phyloP scores from a whole-genome alignment of 2,113 vertebrate genomes.

The Clarias batrachus region DNA sequence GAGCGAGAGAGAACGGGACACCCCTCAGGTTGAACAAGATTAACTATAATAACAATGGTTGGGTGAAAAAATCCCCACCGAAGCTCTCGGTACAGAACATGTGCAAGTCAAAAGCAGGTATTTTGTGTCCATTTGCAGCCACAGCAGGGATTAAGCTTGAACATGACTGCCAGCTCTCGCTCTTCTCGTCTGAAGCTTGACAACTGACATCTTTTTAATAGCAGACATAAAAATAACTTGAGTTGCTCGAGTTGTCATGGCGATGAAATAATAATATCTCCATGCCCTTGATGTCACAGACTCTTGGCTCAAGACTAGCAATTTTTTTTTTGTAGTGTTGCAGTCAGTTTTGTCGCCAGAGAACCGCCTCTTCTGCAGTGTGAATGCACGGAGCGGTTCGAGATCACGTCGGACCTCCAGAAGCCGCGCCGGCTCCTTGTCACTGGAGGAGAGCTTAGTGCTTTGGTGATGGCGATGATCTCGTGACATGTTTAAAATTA shows the following conservation, averaged over 20 bases:
- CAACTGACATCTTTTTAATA: slow-evolving; percentile 10
- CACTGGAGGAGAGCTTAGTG: background rate
- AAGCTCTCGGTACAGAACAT: background rate
- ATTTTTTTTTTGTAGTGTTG: background rate
- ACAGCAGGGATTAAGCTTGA: background rate
- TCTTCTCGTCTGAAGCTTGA: slow-evolving; percentile 4
- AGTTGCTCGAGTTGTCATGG: slow-evolving; percentile 25
- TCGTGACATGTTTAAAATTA: background rate
- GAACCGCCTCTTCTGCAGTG: background rate
- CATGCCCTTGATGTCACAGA: background rate
- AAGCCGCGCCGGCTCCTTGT: background rate
- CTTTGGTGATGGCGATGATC: background rate
- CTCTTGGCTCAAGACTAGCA: background rate
- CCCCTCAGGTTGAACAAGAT: background rate
- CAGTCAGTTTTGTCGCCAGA: background rate
- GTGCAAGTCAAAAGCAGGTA: background rate
- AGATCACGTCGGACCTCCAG: background rate
- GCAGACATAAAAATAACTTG: slow-evolving; percentile 18
- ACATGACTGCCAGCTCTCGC: background rate
- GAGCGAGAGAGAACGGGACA: background rate
- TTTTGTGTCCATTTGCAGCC: background rate
- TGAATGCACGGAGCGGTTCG: background rate
- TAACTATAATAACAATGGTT: background rate
- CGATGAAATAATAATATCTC: slow-evolving; percentile 12
- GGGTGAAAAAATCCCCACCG: background rate